Conservation (phyloP, 2,797 vertebrate species). For the Pseudomugil gertrudae region DNA sequence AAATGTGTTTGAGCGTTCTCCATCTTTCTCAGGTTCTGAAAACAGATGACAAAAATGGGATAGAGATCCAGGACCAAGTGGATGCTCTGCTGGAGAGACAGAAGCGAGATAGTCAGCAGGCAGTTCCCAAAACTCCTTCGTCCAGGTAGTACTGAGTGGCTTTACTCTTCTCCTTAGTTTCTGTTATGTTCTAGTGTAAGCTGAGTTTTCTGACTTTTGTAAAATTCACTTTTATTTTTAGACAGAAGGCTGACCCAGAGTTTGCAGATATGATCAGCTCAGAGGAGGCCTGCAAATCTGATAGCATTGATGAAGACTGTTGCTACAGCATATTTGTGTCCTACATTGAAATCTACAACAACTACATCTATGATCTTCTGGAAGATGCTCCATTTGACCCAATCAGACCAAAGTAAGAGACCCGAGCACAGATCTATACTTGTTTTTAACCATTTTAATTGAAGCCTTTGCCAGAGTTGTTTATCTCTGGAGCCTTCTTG, state of each 20-base stretch:
- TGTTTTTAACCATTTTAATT: background rate
- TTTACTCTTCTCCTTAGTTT: background rate
- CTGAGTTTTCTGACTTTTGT: background rate
- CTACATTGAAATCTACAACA: slow-evolving; percentile 98
- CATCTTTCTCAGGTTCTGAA: slow-evolving; percentile 89
- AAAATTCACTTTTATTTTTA: slow-evolving; percentile 49
- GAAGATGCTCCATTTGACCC: slow-evolving; percentile 89
- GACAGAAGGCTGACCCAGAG: slow-evolving; percentile 89
- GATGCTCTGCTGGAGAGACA: slow-evolving; percentile 94
- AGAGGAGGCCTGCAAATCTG: slow-evolving; percentile 86
- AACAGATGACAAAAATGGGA: slow-evolving; percentile 94
- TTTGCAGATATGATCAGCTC: slow-evolving; percentile 93
- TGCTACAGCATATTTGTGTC: slow-evolving; percentile 96
- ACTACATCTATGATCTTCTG: slow-evolving; percentile 96
- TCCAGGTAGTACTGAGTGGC: slow-evolving; percentile 78
- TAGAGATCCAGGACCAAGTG: slow-evolving; percentile 92
- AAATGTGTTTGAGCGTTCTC: background rate
- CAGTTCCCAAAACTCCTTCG: slow-evolving; percentile 83
- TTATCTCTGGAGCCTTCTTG: background rate
- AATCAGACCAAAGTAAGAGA: slow-evolving; percentile 92
- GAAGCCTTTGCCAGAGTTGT: background rate
- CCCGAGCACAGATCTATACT: background rate
- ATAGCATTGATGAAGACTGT: slow-evolving; percentile 93
- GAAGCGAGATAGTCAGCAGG: slow-evolving; percentile 85
- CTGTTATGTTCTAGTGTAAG: background rate